Evolutionary conservation across 2,113 vertebrate species (phyloP).

Genomic region (Bucco capensis): DNA sequence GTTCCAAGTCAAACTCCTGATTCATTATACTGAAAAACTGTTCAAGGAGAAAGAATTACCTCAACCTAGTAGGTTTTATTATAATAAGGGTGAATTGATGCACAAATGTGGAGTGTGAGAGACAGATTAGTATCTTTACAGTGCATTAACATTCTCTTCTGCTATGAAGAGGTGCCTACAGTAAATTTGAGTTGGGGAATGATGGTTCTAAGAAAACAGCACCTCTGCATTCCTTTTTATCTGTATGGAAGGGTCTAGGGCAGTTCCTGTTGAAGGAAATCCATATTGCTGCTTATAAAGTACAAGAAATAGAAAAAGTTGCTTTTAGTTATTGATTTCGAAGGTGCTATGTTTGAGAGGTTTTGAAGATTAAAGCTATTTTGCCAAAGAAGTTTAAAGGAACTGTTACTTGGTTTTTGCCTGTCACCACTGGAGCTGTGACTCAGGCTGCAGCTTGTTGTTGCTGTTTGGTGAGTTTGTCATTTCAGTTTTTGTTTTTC

Average conservation of each 20-base stretch:
- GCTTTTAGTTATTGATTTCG: neutral
- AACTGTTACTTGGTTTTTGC: neutral
- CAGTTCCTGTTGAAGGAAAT: neutral
- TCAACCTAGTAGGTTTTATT: neutral
- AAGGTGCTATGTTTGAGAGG: neutral
- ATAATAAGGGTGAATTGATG: neutral
- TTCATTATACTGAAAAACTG: neutral
- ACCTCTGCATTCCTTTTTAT: neutral
- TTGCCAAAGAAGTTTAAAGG: neutral
- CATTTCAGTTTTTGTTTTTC: conserved; percentile 1
- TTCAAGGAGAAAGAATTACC: neutral
- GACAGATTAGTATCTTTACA: neutral
- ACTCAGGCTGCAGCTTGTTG: neutral
- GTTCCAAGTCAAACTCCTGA: neutral
- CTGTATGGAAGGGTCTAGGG: neutral
- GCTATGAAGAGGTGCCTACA: neutral
- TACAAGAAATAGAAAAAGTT: neutral
- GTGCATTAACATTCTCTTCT: neutral
- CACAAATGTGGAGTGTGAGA: neutral
- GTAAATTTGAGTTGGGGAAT: neutral
- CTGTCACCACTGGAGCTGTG: neutral
- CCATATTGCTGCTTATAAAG: neutral
- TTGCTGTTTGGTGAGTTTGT: neutral
- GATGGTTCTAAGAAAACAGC: neutral
- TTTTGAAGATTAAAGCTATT: neutral